A percentile compares a stretch with the other conserved stretches of the same genome.
phyloP scores from a whole-genome alignment of 35 echinoderm and acorn worm species.

The Heliocidaris erythrogramma region DNA sequence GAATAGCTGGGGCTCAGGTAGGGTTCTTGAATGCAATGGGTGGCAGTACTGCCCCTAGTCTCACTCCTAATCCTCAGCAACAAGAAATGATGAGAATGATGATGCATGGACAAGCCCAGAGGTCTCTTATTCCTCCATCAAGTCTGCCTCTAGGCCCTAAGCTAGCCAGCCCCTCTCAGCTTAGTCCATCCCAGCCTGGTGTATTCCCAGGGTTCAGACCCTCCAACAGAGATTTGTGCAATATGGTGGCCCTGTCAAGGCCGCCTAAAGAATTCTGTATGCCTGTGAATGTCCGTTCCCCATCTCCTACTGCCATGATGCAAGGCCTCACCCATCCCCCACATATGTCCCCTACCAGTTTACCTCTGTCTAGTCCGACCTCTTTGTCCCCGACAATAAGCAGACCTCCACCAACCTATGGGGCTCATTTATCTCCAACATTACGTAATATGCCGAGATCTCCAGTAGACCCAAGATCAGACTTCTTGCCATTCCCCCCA shows the following conservation, averaged over 20 bases:
- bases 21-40: not conserved
- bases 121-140: constrained; percentile 37
- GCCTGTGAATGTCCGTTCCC: not conserved
- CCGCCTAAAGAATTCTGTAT: constrained; percentile 30
- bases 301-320: constrained; percentile 24
- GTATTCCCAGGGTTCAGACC: constrained; percentile 34
- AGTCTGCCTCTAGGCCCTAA: constrained; percentile 41
- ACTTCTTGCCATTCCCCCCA: constrained; percentile 48
- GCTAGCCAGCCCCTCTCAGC: constrained; percentile 40
- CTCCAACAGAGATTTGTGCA: not conserved
- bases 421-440: constrained; percentile 21
- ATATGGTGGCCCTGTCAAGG: constrained; percentile 23
- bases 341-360: constrained; percentile 29
- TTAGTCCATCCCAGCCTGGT: not conserved
- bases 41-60: constrained; percentile 28
- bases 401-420: constrained; percentile 1
- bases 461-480: constrained; percentile 41
- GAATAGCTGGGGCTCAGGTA: not conserved
- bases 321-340: not conserved
- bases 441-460: constrained; percentile 28
- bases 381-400: constrained; percentile 9
- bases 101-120: not conserved
- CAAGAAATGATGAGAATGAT: not conserved
- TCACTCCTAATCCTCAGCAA: constrained; percentile 42
- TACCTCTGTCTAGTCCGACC: not conserved